Base-by-base conservation (phyloP, 2,113 vertebrate species). In the Lutjanus erythropterus region DNA sequence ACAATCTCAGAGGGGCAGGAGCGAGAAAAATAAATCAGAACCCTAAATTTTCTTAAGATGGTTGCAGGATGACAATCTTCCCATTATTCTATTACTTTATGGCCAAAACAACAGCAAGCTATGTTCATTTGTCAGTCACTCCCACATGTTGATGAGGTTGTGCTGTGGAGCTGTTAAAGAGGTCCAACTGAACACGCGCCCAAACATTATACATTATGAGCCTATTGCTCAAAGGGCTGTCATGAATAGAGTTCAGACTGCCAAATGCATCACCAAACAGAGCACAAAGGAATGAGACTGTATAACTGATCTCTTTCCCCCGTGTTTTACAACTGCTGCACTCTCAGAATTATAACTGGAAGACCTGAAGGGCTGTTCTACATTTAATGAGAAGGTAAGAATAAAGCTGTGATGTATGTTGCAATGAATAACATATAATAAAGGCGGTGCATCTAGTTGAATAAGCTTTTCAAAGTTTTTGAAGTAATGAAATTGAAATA, bases 61-160 rank as follows among this genome's bases (percentile, higher is more conserved):
- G 44, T 60, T 74, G 55, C 33, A 31, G 46, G 64, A 82, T 25
- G 21, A 67, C 49, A 79, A 77, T 73, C 21, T 60, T 53, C 39
- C 55, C 56, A 80, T 80, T 87, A 78, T 82, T 69, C 25, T 62
- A 21, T 77, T 69, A 61, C 59, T 50, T 91, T 61, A 49, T 23
- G 56, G 71, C 35, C 46, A 46, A 67, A 87, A 78, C 27, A 76
- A 65, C 72, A 77, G 39, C 5, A 8, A 76, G 23, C 35, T 60
- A 53, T 80, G 80, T 68, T 74, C 60, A 23, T 87, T 66, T 80
- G 68, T 89, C 83, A 83, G 64, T 82, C 64, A 61, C 75, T 81
- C 80, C 68, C 67, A 78, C 56, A 68, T 82, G 75, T 44, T 83
- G 84, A 84, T 87, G 70, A 33, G 56, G 72, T 33, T 65, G 41